A percentile compares a stretch with the other conserved stretches of the same genome.
These are phyloP conservation scores for Lophius piscatorius DNA, from an alignment of 2,113 vertebrate species.

Conservation along the genomic window DNA sequence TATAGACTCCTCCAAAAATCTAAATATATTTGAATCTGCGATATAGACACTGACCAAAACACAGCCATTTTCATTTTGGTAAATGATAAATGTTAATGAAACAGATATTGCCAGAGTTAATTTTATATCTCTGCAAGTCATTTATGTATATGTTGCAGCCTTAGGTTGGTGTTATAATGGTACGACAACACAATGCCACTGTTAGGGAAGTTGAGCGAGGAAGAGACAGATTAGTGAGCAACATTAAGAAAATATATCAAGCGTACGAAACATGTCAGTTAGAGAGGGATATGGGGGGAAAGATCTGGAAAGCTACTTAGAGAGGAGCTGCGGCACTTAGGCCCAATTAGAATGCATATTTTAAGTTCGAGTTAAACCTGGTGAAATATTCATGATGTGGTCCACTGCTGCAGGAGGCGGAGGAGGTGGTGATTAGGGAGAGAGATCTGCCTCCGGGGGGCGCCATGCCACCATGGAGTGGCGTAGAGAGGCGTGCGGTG, in stretches of 20 bases:
- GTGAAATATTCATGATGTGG: constrained; percentile 76
- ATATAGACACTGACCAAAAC: too few species aligned
- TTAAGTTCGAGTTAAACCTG: constrained; percentile 74
- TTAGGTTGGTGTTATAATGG: too few species aligned
- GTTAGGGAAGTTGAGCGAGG: too few species aligned
- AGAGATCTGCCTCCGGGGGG: constrained; percentile 62
- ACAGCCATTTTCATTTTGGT: too few species aligned
- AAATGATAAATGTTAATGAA: too few species aligned
- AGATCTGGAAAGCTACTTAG: constrained; percentile 62
- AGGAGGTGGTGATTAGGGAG: constrained; percentile 7
- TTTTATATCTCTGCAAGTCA: too few species aligned
- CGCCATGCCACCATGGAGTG: constrained; percentile 49
- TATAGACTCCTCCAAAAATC: too few species aligned
- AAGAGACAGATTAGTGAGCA: constrained; percentile 38
- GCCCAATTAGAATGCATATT: constrained; percentile 80
- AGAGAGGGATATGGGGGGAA: constrained; percentile 29
- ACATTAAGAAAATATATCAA: constrained; percentile 53
- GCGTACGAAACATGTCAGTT: constrained; percentile 64
- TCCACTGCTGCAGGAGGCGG: constrained; percentile 42
- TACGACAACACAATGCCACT: too few species aligned
- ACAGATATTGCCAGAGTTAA: too few species aligned
- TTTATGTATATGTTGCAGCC: too few species aligned
- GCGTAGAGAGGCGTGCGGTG: constrained; percentile 4
- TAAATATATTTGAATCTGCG: too few species aligned
- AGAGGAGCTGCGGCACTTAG: constrained; percentile 66